Evolutionary conservation across 2,888 invertebrate species (phyloP), one percentile per base, ranked within the genome.

Genomic region (Parapristionchus giblindavisi): DNA sequence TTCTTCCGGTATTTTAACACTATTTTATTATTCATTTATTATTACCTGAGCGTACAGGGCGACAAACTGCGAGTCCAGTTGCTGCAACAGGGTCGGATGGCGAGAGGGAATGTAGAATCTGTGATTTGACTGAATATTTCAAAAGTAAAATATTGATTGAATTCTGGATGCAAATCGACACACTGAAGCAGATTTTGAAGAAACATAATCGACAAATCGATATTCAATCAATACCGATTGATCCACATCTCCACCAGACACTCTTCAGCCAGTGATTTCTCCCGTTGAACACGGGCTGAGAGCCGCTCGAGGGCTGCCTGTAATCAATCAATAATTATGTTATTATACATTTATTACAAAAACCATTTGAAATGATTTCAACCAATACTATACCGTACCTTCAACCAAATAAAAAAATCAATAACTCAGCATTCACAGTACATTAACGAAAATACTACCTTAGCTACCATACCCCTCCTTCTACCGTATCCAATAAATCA

Each of bases 231-330:
- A n/a, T n/a, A 66, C 66, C 66, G 32, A 38, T 38, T 70, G 54
- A 52, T 54, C 70, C 70, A 70, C 54, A 85, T 75, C 71, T 86
- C 85, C 34, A 84, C 80, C 43, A 87, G 75, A 70, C 87, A 87
- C 63, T 87, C 87, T 38, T 77, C 77, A 8, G 79, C 80, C 71
- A 87, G 75, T 11, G 65, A 48, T 40, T 61, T 54, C 63, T 72
- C 72, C 6, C 72, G 52, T 38, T 24, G 24, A 17, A 70, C 70
- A 27, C 70, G 70, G 17, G 70, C 70, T n/a, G 70, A 54, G 5
- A 70, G 38, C 14, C 70, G 52, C 54, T 52, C 52, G 24, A 70
- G 70, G 1, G 70, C 70, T 0, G 70, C 70, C 70, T 70, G 70
- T 17, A 61, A 63, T 24, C 36, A 32, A 24, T 63, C 54, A 29